phyloP scores from a whole-genome alignment of 1,140 invertebrate species.

The Zaprionus vittiger region DNA sequence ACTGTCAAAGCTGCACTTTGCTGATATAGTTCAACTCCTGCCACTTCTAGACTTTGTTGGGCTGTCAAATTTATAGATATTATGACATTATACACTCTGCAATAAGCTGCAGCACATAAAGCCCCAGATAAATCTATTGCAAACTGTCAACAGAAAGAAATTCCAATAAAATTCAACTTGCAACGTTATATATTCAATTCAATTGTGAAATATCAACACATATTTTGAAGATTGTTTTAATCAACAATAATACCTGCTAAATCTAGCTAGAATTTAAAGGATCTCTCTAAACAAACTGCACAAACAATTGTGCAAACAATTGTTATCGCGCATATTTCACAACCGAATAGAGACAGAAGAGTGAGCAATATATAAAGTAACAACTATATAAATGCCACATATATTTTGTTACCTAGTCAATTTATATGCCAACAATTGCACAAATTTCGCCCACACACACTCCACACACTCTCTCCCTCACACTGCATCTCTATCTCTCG shows the following conservation, averaged over 20 bases:
- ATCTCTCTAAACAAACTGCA: conserved; percentile 12
- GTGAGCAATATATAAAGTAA: conserved; percentile 32
- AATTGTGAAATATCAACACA: conserved; percentile 10
- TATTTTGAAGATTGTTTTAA: not conserved
- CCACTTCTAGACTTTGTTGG: not conserved
- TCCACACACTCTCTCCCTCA: not conserved
- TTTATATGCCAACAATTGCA: conserved; percentile 61
- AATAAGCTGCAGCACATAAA: not conserved
- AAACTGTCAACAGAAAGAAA: not conserved
- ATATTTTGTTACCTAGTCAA: conserved; percentile 64
- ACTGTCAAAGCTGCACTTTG: too few relatives aligned
- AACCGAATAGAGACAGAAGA: not conserved
- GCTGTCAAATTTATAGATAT: not conserved
- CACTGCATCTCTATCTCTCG: not conserved
- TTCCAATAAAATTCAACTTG: not conserved
- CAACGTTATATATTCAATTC: not conserved
- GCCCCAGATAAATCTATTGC: not conserved
- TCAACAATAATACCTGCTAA: conserved; percentile 12
- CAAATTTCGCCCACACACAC: conserved; percentile 14
- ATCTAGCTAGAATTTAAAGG: conserved; percentile 1
- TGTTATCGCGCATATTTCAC: conserved; percentile 34
- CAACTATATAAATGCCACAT: conserved; percentile 45
- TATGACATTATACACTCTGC: not conserved
- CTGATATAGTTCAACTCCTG: not conserved
- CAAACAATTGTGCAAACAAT: conserved; percentile 6